These are phyloP conservation scores for Rhea pennata DNA, from an alignment of 2,113 vertebrate species.

Conservation along the genomic window DNA sequence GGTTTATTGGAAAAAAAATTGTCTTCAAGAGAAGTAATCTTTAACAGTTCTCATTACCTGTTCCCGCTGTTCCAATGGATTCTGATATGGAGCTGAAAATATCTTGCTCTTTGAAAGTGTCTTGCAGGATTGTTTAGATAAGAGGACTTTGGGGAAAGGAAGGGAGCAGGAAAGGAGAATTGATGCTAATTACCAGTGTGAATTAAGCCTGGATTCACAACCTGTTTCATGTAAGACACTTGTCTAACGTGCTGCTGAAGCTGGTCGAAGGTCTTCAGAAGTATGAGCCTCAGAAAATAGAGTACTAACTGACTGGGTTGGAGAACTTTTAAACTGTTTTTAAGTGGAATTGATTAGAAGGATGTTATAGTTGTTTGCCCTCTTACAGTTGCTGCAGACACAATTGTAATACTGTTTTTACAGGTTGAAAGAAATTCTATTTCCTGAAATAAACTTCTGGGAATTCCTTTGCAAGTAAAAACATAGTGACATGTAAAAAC, in stretches of 20 bases:
- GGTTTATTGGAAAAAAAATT: not conserved
- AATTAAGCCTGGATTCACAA: not conserved
- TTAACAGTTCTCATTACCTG: not conserved
- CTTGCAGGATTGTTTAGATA: not conserved
- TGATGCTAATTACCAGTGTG: accelerated
- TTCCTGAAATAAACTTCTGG: not conserved
- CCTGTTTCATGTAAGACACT: not conserved
- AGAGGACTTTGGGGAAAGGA: not conserved
- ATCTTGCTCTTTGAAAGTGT: not conserved
- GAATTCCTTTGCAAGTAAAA: not conserved
- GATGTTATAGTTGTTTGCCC: not conserved
- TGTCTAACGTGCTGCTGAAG: not conserved
- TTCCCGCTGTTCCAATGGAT: not conserved
- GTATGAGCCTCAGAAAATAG: not conserved
- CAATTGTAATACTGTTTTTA: not conserved
- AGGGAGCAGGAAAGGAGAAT: not conserved
- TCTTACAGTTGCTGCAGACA: not conserved
- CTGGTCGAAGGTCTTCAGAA: not conserved
- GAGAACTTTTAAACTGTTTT: not conserved
- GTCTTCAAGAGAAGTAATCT: not conserved
- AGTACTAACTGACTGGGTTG: not conserved
- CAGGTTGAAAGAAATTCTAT: not conserved
- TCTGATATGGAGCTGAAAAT: not conserved
- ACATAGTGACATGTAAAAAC: not conserved
- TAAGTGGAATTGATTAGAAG: not conserved